Evolutionary conservation across 35 echinoderm and acorn worm species (phyloP), one percentile per base, ranked within the genome.

Genomic region (Apostichopus parvimensis): DNA sequence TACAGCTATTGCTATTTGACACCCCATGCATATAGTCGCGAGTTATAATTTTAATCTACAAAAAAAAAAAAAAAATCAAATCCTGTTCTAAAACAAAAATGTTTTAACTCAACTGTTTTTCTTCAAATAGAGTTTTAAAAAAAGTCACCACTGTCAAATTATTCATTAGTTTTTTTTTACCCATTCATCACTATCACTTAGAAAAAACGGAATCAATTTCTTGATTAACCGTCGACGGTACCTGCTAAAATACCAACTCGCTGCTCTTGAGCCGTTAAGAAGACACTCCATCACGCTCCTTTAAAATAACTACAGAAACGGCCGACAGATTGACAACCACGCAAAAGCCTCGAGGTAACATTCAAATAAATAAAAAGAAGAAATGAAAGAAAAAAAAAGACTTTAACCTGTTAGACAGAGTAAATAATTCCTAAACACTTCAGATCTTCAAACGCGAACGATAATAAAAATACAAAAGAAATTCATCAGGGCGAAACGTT

Each of bases 341-440:
- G 26, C 26, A 28, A 28, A 28, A 55, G 79, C 79, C 79, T 57
- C 52, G 10, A 82, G 79, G 79, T 82, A 21, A 82, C 79, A 55
- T 57, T n/a, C 1, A 73, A 12, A 73, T 82, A 57, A 82, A 9
- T 28, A 28, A 28, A 28, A 28, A 28, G 26, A 28, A 28, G 26
- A 28, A 28, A 25, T 25, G 24, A 25, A 28, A 28, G 26, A 28
- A 28, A 28, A 28, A 25, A 28, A 28, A 28, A 28, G 56, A 82
- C 13, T 5, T 82, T 82, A 56, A 82, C 79, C 79, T 82, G 79
- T 82, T 82, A 56, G 79, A 56, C 79, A 15, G 79, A 82, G 79
- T 57, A 54, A 82, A 82, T 82, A 82, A 82, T 82, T 82, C 79
- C 52, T 53, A 56, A 15, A 55, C 79, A 53, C 79, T 56, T 56